phyloP scores from a whole-genome alignment of 1,140 invertebrate genomes.

The Lepidurus couesii region DNA sequence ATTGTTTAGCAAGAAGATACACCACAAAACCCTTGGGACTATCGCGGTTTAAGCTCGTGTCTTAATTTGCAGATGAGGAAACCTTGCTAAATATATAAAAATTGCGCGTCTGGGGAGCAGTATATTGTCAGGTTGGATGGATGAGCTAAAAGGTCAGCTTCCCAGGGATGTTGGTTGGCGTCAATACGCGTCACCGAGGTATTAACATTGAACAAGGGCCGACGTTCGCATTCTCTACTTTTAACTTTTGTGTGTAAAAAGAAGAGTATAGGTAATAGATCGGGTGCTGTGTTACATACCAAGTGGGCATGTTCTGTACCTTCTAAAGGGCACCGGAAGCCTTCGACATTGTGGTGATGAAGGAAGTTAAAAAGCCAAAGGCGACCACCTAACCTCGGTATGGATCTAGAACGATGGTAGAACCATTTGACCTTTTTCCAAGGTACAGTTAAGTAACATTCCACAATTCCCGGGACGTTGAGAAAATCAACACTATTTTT shows the following conservation, averaged over 20 bases:
- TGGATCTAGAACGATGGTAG: background rate
- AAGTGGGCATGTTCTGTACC: background rate
- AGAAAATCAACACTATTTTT: background rate
- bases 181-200: too few species aligned
- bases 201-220: too few species aligned
- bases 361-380: slow-evolving; percentile 16
- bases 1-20: background rate
- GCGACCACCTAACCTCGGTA: background rate
- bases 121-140: too few species aligned
- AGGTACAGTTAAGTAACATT: background rate
- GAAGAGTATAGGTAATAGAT: background rate
- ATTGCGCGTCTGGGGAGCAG: too few species aligned
- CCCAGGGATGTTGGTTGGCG: too few species aligned
- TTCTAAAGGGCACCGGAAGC: background rate
- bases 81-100: too few species aligned
- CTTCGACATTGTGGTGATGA: background rate
- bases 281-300: background rate
- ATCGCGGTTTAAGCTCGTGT: too few species aligned
- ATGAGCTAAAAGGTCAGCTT: too few species aligned
- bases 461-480: background rate
- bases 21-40: background rate
- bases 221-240: too few species aligned
- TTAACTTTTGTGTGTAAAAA: too few species aligned
- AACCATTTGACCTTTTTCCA: background rate
- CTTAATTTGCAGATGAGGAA: too few species aligned